Evolutionary conservation across 2,888 invertebrate genomes (phyloP), one percentile per base, ranked within the genome.

Genomic region (Drosophila borealis): DNA sequence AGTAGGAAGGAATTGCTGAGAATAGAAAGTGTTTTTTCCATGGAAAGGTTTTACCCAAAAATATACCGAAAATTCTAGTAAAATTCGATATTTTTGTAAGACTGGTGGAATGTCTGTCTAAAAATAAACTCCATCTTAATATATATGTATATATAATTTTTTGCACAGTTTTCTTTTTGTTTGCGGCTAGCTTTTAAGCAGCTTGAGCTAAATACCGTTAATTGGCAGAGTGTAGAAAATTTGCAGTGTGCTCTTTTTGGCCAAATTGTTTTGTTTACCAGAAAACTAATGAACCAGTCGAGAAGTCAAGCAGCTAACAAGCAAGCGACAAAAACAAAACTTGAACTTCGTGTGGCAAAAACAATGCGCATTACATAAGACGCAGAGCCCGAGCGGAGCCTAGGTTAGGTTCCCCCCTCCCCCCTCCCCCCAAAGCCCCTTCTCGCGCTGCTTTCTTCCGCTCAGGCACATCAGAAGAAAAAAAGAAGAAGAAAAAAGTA

Each of bases 121-220:
- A 25, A 2, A 25, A 25, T 25, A 25, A 25, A 25, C 29, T 29
- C 8, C 5, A 25, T 25, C 5, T 25, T 25, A 25, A 19, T 36
- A 14, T 10, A 19, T 14, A 36, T 10, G 14, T 14, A 36, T 36
- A 3, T 41, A 21, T 11, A 36, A 8, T 17, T 36, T 39, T 39
- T 19, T 19, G 48, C 17, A 25, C 14, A 34, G 11, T 34, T 36
- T 44, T 41, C 8, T 25, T 6, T 45, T 25, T 9, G n/a, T n/a
- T 9, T 42, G 21, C 33, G 19, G 0, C n/a, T 6, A 42, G 19
- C 37, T 36, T 41, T 48, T 44, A 68, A 72, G 77, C 44, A 19
- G 67, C 68, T 82, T 61, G 14, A 39, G 50, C 66, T 63, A 79
- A 84, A 79, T 80, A 81, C 80, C 80, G 80, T 80, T 80, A 80